Base-by-base conservation (phyloP, 2,113 vertebrate genomes). In the Trematomus loennbergii region DNA sequence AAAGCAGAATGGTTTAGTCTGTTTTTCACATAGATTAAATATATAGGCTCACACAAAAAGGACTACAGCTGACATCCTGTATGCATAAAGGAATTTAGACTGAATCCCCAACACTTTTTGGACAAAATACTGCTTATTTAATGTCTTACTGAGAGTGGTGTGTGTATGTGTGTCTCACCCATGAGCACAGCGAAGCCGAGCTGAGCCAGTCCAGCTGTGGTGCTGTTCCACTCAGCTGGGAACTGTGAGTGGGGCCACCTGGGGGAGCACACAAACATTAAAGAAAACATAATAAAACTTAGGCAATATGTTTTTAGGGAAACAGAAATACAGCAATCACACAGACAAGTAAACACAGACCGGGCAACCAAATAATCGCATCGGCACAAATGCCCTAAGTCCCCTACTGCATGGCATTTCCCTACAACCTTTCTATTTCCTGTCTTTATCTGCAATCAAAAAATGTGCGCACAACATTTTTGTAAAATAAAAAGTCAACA, bases 231-330 rank as follows among this genome's bases (percentile, higher is more conserved):
- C 78, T 95, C 92, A 16, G 96, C 95, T 18, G 94, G 88, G 0
- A 94, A 96, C 85, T 96, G 92, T 0, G 95, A 90, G 2, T 97
- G 96, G 15, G 96, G 0, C 97, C 97, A 60, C 96, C 96, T 97
- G 79, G 17, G 6, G 17, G 48, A 48, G 33, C 17, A 77, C 74
- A 74, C 9, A 65, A 9, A 48, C 9, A 45, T 1, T 12, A 22
- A 53, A 3, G n/a, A 53, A 59, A 17, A 17, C 20, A 50, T 15
- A n/a, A 7, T 22, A 33, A 9, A n/a, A 22, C n/a, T 29, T 0
- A 45, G 64, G 20, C 16, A 54, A 66, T 4, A 50, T 33, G 16
- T 43, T 49, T 48, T 18, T 59, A 52, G 15, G 5, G 13, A 12
- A 20, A 48, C 33, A 50, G 5, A 59, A 70, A 85, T 50, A 45